Evolutionary conservation across 2,888 invertebrate species (phyloP).

Genomic region (Thera britannica): DNA sequence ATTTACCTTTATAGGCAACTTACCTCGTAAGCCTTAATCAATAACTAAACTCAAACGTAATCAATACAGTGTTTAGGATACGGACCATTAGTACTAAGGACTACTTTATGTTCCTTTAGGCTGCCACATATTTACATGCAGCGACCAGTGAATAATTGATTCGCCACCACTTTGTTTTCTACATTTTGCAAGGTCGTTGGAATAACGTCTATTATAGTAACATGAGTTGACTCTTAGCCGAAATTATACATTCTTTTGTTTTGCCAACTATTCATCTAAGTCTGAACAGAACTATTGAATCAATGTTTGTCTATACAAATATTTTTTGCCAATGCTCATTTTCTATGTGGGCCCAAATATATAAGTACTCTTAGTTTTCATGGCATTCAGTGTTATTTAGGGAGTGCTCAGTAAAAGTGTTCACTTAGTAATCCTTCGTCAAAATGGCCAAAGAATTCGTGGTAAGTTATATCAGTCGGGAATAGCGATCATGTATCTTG

Average conservation of each 20-base stretch:
- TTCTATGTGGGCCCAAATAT: constrained; percentile 63
- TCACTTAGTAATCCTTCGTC: constrained; percentile 40
- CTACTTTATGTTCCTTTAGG: too few relatives aligned
- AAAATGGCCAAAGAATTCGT: constrained; percentile 54
- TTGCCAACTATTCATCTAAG: constrained; percentile 60
- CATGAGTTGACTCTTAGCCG: constrained; percentile 40
- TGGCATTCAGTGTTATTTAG: constrained; percentile 54
- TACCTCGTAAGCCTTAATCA: too few relatives aligned
- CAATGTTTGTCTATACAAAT: constrained; percentile 61
- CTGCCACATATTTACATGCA: constrained; percentile 15
- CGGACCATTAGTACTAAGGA: too few relatives aligned
- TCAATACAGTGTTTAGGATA: too few relatives aligned
- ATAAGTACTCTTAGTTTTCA: constrained; percentile 61
- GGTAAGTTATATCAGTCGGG: constrained; percentile 48
- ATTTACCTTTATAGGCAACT: too few relatives aligned
- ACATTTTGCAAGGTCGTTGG: constrained; percentile 45
- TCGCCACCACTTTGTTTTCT: constrained; percentile 39
- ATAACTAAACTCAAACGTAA: too few relatives aligned
- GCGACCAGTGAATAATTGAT: constrained; percentile 36
- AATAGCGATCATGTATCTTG: neutral
- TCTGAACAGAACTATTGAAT: constrained; percentile 68
- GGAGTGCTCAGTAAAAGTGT: constrained; percentile 48
- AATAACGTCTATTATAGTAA: constrained; percentile 36
- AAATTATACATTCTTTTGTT: constrained; percentile 80
- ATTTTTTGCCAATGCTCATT: constrained; percentile 56